Percentiles rank a stretch among this genome's conserved stretches.
phyloP scores from a whole-genome alignment of 2,797 vertebrate genomes.

The Schizothorax lantsangensis region DNA sequence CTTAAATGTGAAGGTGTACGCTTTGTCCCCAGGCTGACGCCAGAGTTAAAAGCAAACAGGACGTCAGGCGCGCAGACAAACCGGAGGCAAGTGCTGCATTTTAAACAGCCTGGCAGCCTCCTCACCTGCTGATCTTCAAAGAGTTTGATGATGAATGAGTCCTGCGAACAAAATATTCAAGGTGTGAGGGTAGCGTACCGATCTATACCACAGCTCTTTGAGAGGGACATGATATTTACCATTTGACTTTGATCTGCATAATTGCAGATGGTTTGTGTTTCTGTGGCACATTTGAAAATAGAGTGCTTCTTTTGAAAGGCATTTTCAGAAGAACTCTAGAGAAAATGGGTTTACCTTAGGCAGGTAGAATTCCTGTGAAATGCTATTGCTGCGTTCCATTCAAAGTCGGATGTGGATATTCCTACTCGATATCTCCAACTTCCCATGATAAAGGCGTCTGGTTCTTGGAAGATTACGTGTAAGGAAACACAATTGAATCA shows the following conservation, averaged over 20 bases:
- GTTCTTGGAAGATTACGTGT: background rate
- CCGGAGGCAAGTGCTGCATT: slow-evolving; percentile 63
- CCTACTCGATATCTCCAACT: background rate
- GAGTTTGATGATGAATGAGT: slow-evolving; percentile 57
- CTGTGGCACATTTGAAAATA: slow-evolving; percentile 30
- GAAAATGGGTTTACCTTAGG: slow-evolving; percentile 16
- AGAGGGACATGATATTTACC: slow-evolving; percentile 40
- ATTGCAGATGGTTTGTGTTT: slow-evolving; percentile 36
- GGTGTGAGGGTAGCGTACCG: slow-evolving; percentile 37
- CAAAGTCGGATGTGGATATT: slow-evolving; percentile 8
- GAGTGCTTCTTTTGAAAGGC: slow-evolving; percentile 34
- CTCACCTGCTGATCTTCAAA: slow-evolving; percentile 66
- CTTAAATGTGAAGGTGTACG: slow-evolving; percentile 59
- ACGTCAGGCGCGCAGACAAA: slow-evolving; percentile 61
- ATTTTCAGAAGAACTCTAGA: background rate
- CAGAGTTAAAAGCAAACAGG: slow-evolving; percentile 65
- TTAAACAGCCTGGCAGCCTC: slow-evolving; percentile 66
- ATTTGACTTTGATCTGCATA: slow-evolving; percentile 38
- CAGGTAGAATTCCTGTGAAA: slow-evolving; percentile 12
- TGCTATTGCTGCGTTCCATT: background rate
- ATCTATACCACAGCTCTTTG: slow-evolving; percentile 44
- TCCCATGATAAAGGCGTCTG: background rate
- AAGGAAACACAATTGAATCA: background rate
- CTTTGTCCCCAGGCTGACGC: slow-evolving; percentile 72
- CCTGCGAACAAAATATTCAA: slow-evolving; percentile 44